Percentiles rank a stretch among this genome's conserved stretches.
Evolutionary conservation across 2,888 invertebrate species (phyloP).

Genomic region (Cheilosia impressa): DNA sequence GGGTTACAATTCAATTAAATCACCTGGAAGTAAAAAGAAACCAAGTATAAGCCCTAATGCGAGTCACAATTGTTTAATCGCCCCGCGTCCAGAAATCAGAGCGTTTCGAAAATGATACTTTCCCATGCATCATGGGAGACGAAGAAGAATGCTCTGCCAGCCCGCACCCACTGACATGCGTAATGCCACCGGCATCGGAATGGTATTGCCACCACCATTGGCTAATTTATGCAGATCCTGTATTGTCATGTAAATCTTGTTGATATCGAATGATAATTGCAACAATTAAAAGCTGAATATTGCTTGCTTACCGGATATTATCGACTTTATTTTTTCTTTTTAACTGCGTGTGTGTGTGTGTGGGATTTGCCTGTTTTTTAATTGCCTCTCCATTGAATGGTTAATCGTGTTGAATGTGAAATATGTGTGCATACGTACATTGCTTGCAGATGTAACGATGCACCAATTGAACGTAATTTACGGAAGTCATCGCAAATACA

Average conservation of each 20-base stretch:
- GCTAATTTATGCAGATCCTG: conserved; percentile 74
- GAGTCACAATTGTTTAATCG: conserved; percentile 49
- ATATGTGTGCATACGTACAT: conserved; percentile 4
- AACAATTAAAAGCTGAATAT: conserved; percentile 75
- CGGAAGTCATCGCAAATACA: conserved; percentile 71
- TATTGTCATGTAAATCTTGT: conserved; percentile 77
- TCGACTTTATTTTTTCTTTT: conserved; percentile 19
- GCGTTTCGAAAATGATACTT: conserved; percentile 44
- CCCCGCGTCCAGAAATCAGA: conserved; percentile 10
- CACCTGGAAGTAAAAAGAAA: conserved; percentile 70
- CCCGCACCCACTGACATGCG: conserved; percentile 12
- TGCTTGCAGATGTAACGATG: conserved; percentile 50
- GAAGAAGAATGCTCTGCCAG: neutral
- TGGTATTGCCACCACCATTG: conserved; percentile 12
- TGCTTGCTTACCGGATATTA: conserved; percentile 72
- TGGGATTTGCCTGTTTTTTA: conserved; percentile 14
- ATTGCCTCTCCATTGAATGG: conserved; percentile 72
- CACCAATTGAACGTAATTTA: conserved; percentile 65
- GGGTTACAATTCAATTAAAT: conserved; percentile 73
- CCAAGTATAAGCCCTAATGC: conserved; percentile 23
- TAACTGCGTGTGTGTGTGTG: neutral
- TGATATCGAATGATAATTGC: conserved; percentile 76
- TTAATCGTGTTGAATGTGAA: conserved; percentile 62
- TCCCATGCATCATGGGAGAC: conserved; percentile 32
- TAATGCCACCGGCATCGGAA: no score